Conservation (phyloP, 2,888 invertebrate genomes). For the Tubulanus polymorphus region DNA sequence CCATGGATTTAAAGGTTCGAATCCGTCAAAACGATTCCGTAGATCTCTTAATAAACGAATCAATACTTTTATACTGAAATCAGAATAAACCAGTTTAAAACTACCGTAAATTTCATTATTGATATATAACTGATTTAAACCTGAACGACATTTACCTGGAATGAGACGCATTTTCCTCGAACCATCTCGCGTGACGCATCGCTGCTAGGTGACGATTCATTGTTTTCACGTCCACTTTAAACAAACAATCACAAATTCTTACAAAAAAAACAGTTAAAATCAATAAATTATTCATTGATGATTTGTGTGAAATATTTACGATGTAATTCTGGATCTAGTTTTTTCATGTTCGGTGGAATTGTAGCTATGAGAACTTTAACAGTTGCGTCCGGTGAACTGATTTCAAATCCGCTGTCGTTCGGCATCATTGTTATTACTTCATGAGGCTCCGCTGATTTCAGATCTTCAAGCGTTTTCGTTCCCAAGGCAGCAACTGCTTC, state of each 20-base stretch:
- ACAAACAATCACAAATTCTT: not conserved
- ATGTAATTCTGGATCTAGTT: constrained; percentile 82
- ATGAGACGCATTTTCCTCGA: constrained; percentile 95
- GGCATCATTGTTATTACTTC: constrained; percentile 55
- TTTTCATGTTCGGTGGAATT: constrained; percentile 86
- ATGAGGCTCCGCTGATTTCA: constrained; percentile 63
- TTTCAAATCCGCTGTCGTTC: constrained; percentile 81
- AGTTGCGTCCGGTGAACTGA: constrained; percentile 77
- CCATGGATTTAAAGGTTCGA: constrained; percentile 91
- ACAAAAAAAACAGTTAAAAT: not conserved
- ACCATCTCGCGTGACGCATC: constrained; percentile 94
- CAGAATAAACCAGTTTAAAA: constrained; percentile 8
- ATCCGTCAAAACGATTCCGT: constrained; percentile 81
- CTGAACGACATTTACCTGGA: constrained; percentile 68
- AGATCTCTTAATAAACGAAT: constrained; percentile 92
- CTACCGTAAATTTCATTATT: constrained; percentile 1
- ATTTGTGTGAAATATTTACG: constrained; percentile 43
- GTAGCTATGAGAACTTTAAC: constrained; percentile 91
- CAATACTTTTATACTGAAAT: constrained; percentile 76
- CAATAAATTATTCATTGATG: not conserved
- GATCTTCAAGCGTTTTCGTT: constrained; percentile 78
- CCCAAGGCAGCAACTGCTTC: constrained; percentile 91
- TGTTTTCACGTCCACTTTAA: constrained; percentile 63
- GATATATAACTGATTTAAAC: not conserved
- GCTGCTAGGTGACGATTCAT: constrained; percentile 88